These are phyloP conservation scores for Dinomys branickii DNA, from an alignment of 2,113 vertebrate species.

Conservation along the genomic window DNA sequence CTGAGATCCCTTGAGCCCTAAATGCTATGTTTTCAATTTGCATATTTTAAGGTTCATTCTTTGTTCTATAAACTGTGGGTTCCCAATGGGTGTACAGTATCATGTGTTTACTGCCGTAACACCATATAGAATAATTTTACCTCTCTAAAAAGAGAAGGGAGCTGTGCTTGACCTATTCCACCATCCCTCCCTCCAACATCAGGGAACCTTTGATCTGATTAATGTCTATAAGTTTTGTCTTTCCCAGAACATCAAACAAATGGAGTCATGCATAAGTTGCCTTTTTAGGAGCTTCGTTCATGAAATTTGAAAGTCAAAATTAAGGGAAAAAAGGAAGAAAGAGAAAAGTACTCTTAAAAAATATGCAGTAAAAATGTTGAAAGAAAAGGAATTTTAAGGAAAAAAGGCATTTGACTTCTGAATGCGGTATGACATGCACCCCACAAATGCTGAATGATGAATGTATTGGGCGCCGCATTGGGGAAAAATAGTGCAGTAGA, in stretches of 20 bases:
- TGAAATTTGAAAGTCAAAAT: slow-evolving; percentile 51
- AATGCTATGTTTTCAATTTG: slow-evolving; percentile 50
- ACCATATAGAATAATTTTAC: background rate
- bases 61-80: background rate
- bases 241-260: background rate
- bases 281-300: background rate
- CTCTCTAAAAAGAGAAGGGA: background rate
- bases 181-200: background rate
- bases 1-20: background rate
- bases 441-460: background rate
- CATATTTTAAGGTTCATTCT: background rate
- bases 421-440: background rate
- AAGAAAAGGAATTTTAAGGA: background rate
- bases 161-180: background rate
- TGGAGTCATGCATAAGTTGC: background rate
- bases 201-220: background rate
- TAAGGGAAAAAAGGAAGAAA: background rate
- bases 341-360: background rate
- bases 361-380: background rate
- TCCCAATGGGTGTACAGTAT: background rate
- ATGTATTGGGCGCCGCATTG: background rate
- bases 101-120: background rate
- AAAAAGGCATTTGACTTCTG: background rate
- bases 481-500: background rate
- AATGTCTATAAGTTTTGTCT: background rate